Evolutionary conservation across 2,113 vertebrate species (phyloP).

Genomic region (Phalacrocorax pelagicus): DNA sequence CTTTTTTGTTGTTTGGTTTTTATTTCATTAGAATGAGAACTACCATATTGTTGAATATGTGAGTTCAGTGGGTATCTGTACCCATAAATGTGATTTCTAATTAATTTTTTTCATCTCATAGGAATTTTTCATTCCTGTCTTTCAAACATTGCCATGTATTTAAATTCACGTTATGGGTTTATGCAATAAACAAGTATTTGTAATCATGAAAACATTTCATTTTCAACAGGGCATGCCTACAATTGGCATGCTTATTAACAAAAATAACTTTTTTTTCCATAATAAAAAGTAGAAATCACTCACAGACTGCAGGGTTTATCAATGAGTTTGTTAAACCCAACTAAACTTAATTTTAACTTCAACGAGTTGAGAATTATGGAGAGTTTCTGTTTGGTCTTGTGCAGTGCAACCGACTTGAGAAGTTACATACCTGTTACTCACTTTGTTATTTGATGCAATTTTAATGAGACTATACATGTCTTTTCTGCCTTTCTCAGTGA

Average conservation of each 20-base stretch:
- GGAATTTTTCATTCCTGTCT: conserved; percentile 26
- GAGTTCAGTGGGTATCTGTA: conserved; percentile 28
- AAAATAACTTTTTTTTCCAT: conserved; percentile 54
- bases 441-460: background rate
- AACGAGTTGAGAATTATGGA: conserved; percentile 42
- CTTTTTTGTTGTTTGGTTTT: conserved; percentile 7
- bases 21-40: conserved; percentile 34
- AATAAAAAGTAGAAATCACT: conserved; percentile 49
- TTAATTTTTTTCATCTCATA: conserved; percentile 5
- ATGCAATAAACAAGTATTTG: conserved; percentile 34
- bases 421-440: background rate
- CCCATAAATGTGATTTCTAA: background rate
- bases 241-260: conserved; percentile 38
- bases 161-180: conserved; percentile 18
- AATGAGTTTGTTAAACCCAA: conserved; percentile 55
- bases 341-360: conserved; percentile 59
- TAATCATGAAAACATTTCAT: conserved; percentile 41
- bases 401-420: conserved; percentile 56
- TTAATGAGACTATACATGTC: background rate
- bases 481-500: background rate
- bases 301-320: conserved; percentile 55
- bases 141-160: conserved; percentile 28
- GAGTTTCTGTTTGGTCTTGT: conserved; percentile 72
- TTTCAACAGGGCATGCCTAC: conserved; percentile 33
- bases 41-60: conserved; percentile 64